phyloP scores from a whole-genome alignment of 2,797 vertebrate genomes.

The Chelmon rostratus region DNA sequence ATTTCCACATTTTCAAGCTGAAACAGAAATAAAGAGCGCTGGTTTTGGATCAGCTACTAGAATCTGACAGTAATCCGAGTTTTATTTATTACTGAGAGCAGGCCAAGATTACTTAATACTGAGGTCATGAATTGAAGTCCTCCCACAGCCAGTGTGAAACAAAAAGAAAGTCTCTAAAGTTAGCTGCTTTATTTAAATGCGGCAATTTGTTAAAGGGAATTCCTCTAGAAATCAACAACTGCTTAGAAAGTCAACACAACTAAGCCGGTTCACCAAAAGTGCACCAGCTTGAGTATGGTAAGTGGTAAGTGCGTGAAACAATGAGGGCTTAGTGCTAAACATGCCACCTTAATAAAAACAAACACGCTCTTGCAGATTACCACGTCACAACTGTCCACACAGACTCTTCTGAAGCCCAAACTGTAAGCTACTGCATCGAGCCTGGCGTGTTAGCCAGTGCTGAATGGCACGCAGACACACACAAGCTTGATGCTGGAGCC shows the following conservation, averaged over 20 bases:
- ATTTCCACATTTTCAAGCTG: neutral
- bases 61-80: neutral
- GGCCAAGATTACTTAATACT: neutral
- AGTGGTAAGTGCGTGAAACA: neutral
- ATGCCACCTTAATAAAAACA: constrained; percentile 17
- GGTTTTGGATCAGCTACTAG: neutral
- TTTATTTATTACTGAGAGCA: neutral
- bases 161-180: neutral
- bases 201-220: neutral
- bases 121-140: neutral
- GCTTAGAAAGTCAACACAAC: neutral
- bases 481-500: constrained; percentile 37
- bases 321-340: neutral
- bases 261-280: neutral
- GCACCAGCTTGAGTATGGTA: too few relatives aligned
- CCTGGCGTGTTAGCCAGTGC: constrained; percentile 3
- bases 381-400: neutral
- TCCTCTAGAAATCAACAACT: too few relatives aligned
- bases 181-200: neutral
- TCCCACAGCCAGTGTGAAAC: neutral
- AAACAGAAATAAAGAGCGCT: neutral
- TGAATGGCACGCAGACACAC: constrained; percentile 42
- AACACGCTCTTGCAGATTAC: constrained; percentile 1
- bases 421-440: neutral
- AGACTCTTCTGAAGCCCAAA: neutral